These are phyloP conservation scores for Mimumesa dahlbomi DNA, from an alignment of 2,888 invertebrate species.

Conservation along the genomic window DNA sequence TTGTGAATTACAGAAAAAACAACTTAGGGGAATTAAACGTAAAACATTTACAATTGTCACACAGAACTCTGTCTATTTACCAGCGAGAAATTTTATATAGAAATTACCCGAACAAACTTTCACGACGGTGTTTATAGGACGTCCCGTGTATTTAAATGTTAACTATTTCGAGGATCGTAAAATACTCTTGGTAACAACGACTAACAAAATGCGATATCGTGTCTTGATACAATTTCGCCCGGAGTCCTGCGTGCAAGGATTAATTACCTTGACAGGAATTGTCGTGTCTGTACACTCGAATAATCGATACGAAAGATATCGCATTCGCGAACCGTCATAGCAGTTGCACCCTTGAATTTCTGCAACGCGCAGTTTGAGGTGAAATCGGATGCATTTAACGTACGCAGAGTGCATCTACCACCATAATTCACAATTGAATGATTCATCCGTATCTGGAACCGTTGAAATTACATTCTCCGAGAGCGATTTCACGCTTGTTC, in stretches of 20 bases:
- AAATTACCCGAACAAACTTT: no score
- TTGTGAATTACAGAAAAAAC: no score
- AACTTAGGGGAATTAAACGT: no score
- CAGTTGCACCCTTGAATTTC: constrained; percentile 43
- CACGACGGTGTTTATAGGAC: no score
- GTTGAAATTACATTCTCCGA: constrained; percentile 4
- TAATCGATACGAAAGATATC: constrained; percentile 54
- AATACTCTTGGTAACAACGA: no score
- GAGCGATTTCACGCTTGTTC: background rate
- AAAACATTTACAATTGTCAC: constrained; percentile 26
- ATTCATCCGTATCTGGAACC: constrained; percentile 24
- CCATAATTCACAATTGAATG: constrained; percentile 23
- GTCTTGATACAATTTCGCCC: constrained; percentile 20
- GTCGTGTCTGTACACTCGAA: constrained; percentile 12
- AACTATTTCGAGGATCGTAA: no score
- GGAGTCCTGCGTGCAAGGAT: constrained; percentile 47
- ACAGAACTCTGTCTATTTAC: no score
- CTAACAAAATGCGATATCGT: constrained; percentile 13
- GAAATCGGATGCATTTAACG: constrained; percentile 1
- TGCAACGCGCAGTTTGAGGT: constrained; percentile 28
- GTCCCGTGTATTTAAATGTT: no score
- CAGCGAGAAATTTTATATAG: no score
- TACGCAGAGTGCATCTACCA: constrained; percentile 1
- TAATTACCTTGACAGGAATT: constrained; percentile 41
- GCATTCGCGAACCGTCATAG: constrained; percentile 24